Conservation (phyloP, 1,140 invertebrate species). For the Trichomalopsis sarcophagae region DNA sequence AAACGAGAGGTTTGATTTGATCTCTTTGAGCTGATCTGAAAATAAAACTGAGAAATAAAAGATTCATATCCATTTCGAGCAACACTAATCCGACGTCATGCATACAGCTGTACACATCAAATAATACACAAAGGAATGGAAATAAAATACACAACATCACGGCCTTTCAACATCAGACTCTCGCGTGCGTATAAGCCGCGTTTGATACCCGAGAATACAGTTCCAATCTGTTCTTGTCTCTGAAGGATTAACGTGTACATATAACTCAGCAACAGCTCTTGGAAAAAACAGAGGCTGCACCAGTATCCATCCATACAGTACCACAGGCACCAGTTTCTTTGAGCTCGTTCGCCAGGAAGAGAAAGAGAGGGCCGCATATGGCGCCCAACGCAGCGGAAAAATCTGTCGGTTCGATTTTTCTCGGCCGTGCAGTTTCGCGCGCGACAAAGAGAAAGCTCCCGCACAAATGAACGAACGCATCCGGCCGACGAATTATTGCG, state of each 20-base stretch:
- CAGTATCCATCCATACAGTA: no score
- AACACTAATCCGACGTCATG: no score
- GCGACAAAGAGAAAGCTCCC: background rate
- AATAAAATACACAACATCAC: background rate
- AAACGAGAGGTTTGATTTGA: no score
- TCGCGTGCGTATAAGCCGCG: background rate
- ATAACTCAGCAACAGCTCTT: background rate
- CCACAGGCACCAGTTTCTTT: no score
- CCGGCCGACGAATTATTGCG: slow-evolving; percentile 15
- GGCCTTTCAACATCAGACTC: background rate
- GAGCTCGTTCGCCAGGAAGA: no score
- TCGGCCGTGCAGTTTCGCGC: no score
- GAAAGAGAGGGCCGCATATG: no score
- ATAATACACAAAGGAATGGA: background rate
- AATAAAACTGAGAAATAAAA: no score
- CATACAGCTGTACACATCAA: no score
- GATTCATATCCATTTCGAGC: no score
- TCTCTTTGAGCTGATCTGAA: no score
- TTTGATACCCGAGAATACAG: slow-evolving; percentile 12
- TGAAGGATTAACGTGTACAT: background rate
- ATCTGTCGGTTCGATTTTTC: background rate
- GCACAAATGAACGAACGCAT: background rate
- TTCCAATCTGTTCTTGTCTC: background rate
- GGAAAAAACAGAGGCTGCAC: background rate
- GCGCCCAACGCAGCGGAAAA: background rate